Evolutionary conservation across 2,888 invertebrate species (phyloP).

Genomic region (Protonemura montana): DNA sequence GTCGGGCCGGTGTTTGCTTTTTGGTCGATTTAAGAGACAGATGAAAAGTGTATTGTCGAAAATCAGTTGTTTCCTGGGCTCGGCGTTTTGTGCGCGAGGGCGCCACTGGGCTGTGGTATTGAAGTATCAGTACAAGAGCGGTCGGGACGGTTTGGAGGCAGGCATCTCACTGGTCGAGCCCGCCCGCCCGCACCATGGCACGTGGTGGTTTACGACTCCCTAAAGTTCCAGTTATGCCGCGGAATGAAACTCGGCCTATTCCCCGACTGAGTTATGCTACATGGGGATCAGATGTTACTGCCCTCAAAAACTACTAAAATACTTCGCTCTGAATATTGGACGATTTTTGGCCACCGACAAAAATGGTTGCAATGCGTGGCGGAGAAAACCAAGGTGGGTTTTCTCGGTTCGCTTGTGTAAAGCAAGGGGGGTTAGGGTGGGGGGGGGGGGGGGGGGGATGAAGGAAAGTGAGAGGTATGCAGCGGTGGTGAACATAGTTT

Average conservation of each 20-base stretch:
- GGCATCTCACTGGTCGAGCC: background rate
- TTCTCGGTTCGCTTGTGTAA: background rate
- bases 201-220: conserved; percentile 42
- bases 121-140: background rate
- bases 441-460: too few relatives aligned
- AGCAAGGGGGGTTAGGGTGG: background rate
- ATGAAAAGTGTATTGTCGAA: too few relatives aligned
- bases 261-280: background rate
- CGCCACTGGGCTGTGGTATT: background rate
- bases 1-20: too few relatives aligned
- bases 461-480: background rate
- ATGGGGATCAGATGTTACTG: conserved; percentile 39
- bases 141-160: background rate
- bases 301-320: conserved; percentile 33
- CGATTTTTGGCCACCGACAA: conserved; percentile 21
- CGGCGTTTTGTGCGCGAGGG: background rate
- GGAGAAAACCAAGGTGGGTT: background rate
- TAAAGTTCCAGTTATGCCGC: conserved; percentile 29
- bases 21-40: too few relatives aligned
- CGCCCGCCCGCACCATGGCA: background rate
- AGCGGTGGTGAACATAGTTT: background rate
- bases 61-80: too few relatives aligned
- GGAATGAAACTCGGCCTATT: conserved; percentile 40
- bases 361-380: background rate
- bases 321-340: conserved; percentile 34